Conservation (phyloP, 2,888 invertebrate genomes). For the Deilephila elpenor region DNA sequence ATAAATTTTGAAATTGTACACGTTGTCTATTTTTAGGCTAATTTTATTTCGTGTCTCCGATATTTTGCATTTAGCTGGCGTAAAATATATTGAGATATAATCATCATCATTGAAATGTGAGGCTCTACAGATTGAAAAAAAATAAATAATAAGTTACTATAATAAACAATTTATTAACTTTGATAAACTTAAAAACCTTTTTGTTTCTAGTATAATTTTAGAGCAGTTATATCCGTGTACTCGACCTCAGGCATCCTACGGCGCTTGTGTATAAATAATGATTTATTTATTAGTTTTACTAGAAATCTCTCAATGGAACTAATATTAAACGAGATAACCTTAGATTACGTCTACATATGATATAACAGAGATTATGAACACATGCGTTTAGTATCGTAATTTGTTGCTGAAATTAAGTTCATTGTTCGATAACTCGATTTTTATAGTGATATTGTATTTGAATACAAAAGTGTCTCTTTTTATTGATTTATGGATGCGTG, state of each 20-base stretch:
- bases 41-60: no score
- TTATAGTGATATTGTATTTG: no score
- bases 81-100: no score
- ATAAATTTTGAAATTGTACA: no score
- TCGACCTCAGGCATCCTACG: neutral
- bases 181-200: neutral
- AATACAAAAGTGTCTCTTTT: no score
- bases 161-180: neutral
- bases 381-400: no score
- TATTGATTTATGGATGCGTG: no score
- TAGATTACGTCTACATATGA: neutral
- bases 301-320: constrained; percentile 2
- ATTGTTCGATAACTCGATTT: no score
- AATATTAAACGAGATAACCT: neutral
- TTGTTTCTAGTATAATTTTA: neutral
- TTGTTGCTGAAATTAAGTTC: no score
- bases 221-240: neutral
- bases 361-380: neutral
- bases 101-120: neutral
- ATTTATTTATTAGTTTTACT: neutral
- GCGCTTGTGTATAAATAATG: neutral
- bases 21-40: no score
- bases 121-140: neutral
- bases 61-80: no score
- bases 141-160: neutral